phyloP scores from a whole-genome alignment of 2,888 invertebrate genomes.

The Sialis fuliginosa region DNA sequence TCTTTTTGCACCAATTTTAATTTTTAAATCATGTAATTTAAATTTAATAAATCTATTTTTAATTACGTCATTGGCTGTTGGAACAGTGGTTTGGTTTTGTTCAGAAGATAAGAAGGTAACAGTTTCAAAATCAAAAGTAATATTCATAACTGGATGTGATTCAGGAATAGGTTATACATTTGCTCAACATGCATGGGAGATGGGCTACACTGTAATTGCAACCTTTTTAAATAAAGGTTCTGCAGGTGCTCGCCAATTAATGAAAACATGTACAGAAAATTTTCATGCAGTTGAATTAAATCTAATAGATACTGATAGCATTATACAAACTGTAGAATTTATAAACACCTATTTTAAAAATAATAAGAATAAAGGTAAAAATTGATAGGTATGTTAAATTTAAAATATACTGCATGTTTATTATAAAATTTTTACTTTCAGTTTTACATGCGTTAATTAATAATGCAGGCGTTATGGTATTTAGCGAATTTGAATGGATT shows the following conservation, averaged over 20 bases:
- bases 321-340: constrained; percentile 29
- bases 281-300: constrained; percentile 40
- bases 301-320: constrained; percentile 41
- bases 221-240: constrained; percentile 45
- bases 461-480: constrained; percentile 80
- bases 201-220: constrained; percentile 59
- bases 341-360: constrained; percentile 14
- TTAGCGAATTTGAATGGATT: constrained; percentile 86
- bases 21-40: too few species aligned
- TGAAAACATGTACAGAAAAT: constrained; percentile 18
- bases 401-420: not conserved
- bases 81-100: not conserved
- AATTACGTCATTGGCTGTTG: not conserved
- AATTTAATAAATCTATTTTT: too few species aligned
- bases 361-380: not conserved
- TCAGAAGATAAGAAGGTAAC: not conserved
- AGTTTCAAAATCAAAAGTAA: constrained; percentile 20
- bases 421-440: constrained; percentile 26
- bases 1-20: too few species aligned
- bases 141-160: constrained; percentile 72
- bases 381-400: not conserved
- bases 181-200: constrained; percentile 38
- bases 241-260: constrained; percentile 38
- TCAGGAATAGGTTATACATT: constrained; percentile 66
- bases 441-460: constrained; percentile 68